phyloP scores from a whole-genome alignment of 2,888 invertebrate genomes.

The Polyommatus iphigenia region DNA sequence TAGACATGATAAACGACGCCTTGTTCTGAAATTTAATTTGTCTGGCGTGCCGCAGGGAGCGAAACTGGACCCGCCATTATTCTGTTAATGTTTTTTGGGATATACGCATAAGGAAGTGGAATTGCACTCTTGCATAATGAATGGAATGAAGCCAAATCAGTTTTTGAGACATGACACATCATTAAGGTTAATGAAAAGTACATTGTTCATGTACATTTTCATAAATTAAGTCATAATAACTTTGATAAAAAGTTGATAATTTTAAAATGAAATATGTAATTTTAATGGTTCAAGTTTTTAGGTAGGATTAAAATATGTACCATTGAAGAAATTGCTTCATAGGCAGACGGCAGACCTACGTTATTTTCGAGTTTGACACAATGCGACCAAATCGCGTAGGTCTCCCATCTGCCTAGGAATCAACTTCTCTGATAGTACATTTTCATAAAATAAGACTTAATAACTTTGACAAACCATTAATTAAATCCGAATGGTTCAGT shows the following conservation, averaged over 20 bases:
- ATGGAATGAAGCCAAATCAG: background rate
- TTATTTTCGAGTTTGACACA: too few relatives aligned
- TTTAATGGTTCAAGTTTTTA: too few relatives aligned
- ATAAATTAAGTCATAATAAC: background rate
- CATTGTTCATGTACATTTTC: background rate
- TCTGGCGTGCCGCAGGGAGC: constrained; percentile 15
- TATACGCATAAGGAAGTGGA: background rate
- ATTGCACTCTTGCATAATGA: background rate
- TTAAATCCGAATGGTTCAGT: too few relatives aligned
- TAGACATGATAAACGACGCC: constrained; percentile 15
- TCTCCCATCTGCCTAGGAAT: too few relatives aligned
- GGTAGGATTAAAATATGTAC: too few relatives aligned
- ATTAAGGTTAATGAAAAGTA: background rate
- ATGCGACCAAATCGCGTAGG: too few relatives aligned
- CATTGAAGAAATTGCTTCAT: too few relatives aligned
- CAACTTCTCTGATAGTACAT: too few relatives aligned
- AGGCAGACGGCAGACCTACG: too few relatives aligned
- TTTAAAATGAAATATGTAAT: too few relatives aligned
- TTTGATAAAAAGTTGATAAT: background rate
- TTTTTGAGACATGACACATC: background rate
- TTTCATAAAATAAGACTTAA: too few relatives aligned
- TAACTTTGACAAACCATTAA: too few relatives aligned
- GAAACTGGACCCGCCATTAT: constrained; percentile 3
- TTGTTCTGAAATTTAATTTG: constrained; percentile 17
- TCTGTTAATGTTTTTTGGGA: background rate